Percentiles rank a stretch among this genome's conserved stretches.
These are phyloP conservation scores for Hemibagrus guttatus DNA, from an alignment of 2,797 vertebrate species.

Conservation along the genomic window DNA sequence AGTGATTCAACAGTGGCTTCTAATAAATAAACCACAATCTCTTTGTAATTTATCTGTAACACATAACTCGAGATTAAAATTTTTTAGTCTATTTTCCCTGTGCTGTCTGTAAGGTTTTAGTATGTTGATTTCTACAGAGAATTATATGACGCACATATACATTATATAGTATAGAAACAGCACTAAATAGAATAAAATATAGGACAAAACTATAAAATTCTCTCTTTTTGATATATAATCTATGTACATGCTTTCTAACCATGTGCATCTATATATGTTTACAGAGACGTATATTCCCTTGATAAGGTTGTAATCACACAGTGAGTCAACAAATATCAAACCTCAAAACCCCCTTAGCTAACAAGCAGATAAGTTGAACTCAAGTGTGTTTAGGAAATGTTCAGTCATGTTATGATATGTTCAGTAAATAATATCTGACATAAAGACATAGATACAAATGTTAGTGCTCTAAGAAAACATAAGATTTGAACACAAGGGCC, in stretches of 20 bases:
- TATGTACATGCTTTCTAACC: background rate
- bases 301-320: too few relatives aligned
- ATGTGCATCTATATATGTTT: background rate
- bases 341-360: too few relatives aligned
- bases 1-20: too few relatives aligned
- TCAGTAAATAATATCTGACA: constrained; percentile 2
- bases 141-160: background rate
- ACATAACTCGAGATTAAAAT: background rate
- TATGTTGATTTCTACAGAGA: background rate
- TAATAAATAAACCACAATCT: too few relatives aligned
- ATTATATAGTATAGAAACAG: background rate
- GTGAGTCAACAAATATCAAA: too few relatives aligned
- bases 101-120: background rate
- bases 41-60: background rate
- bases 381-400: too few relatives aligned
- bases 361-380: too few relatives aligned
- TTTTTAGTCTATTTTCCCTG: background rate
- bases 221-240: background rate
- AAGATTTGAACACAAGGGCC: background rate
- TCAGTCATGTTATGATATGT: too few relatives aligned
- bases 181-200: background rate
- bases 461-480: background rate
- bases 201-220: background rate
- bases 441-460: background rate
- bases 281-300: too few relatives aligned